Conservation (phyloP, 1,140 invertebrate species). For the Homarus americanus region DNA sequence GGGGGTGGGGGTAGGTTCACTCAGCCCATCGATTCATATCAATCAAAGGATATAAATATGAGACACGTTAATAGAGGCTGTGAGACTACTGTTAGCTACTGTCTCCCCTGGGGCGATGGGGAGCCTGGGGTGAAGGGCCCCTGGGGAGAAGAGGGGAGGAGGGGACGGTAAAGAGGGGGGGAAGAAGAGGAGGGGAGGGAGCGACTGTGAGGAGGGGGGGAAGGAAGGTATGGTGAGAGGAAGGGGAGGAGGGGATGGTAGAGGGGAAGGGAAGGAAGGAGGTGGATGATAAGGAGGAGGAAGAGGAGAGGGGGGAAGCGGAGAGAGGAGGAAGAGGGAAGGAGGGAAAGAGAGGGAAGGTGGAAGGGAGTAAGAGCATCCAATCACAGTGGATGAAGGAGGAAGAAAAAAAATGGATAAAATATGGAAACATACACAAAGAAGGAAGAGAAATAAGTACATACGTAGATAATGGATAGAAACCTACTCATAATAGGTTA, state of each 20-base stretch:
- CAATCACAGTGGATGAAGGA: too few species aligned
- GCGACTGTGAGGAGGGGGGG: too few species aligned
- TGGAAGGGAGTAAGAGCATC: too few species aligned
- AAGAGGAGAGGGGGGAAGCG: background rate
- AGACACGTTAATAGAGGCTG: slow-evolving; percentile 68
- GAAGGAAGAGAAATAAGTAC: too few species aligned
- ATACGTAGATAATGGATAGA: too few species aligned
- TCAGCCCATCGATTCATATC: slow-evolving; percentile 54
- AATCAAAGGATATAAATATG: slow-evolving; percentile 70
- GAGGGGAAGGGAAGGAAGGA: background rate
- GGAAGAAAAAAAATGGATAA: too few species aligned
- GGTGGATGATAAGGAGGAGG: background rate
- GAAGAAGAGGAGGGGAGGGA: slow-evolving; percentile 1
- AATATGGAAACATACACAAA: too few species aligned
- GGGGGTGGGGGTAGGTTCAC: slow-evolving; percentile 33
- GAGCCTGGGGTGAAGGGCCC: slow-evolving; percentile 25
- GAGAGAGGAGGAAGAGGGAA: background rate
- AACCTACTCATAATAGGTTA: too few species aligned
- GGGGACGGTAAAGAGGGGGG: background rate
- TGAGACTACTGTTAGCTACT: slow-evolving; percentile 41
- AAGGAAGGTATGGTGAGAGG: background rate
- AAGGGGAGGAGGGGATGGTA: background rate
- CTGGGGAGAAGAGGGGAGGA: slow-evolving; percentile 16
- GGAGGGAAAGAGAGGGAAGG: background rate
- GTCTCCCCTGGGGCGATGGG: slow-evolving; percentile 41